phyloP scores from a whole-genome alignment of 2,888 invertebrate species.

The Standfussiana lucernea region DNA sequence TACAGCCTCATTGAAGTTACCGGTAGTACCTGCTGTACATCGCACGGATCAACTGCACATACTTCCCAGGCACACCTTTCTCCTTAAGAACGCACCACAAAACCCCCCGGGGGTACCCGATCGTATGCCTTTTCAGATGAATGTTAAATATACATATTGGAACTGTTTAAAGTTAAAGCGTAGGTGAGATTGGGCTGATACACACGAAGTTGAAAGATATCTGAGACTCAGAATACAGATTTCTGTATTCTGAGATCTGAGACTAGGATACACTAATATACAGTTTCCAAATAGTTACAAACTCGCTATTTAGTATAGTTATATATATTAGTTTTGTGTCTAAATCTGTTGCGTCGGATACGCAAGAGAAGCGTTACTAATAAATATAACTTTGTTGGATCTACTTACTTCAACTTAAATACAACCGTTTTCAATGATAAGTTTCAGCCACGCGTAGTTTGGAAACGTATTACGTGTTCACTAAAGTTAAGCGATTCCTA shows the following conservation, averaged over 20 bases:
- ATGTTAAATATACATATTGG: neutral
- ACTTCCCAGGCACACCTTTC: too few species aligned
- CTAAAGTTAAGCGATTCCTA: neutral
- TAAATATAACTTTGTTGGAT: conserved; percentile 10
- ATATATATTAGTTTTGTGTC: neutral
- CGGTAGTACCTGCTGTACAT: too few species aligned
- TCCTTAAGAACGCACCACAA: too few species aligned
- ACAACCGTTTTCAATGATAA: neutral
- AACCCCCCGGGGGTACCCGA: neutral
- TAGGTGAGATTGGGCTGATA: too few species aligned
- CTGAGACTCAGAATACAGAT: too few species aligned
- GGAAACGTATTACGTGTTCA: neutral
- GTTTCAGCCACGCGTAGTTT: too few species aligned
- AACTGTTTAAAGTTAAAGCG: neutral
- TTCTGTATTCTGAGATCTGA: too few species aligned
- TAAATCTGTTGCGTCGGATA: neutral
- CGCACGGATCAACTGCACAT: too few species aligned
- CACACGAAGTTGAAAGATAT: conserved; percentile 4
- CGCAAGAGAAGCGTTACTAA: conserved; percentile 15
- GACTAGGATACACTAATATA: neutral
- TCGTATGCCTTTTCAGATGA: neutral
- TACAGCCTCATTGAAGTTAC: too few species aligned
- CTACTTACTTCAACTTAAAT: neutral
- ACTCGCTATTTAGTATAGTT: neutral
- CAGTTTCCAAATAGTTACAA: conserved; percentile 14